These are phyloP conservation scores for Phengaris arion DNA, from an alignment of 2,888 invertebrate species.

Conservation along the genomic window DNA sequence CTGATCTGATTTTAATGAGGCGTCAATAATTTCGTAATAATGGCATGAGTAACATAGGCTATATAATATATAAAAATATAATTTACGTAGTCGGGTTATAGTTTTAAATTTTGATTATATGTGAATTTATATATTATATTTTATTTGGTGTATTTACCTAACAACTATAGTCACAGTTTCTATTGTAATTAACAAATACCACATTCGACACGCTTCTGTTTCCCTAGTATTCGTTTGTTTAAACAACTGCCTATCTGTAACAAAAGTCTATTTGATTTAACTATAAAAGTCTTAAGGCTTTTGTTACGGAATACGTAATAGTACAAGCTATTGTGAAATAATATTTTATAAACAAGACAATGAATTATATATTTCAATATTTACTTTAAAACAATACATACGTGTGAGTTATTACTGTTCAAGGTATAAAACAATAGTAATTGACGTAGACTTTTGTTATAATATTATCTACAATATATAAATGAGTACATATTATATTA, in stretches of 20 bases:
- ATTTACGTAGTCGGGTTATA: too few species aligned
- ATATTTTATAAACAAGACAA: neutral
- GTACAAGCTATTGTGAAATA: neutral
- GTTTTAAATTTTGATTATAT: too few species aligned
- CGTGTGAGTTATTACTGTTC: neutral
- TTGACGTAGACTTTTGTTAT: constrained; percentile 22
- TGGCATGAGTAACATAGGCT: too few species aligned
- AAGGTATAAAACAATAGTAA: constrained; percentile 13
- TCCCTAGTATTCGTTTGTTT: neutral
- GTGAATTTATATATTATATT: neutral
- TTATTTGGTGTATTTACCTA: neutral
- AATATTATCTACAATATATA: neutral
- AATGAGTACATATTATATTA: neutral
- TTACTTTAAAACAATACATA: constrained; percentile 10
- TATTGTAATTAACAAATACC: constrained; percentile 19
- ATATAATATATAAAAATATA: too few species aligned
- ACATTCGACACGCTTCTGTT: constrained; percentile 18
- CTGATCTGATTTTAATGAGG: too few species aligned
- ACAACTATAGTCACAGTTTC: neutral
- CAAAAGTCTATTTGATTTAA: constrained; percentile 17
- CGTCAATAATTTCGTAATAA: too few species aligned
- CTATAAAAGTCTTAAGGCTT: constrained; percentile 15
- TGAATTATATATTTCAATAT: constrained; percentile 22
- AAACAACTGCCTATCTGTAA: constrained; percentile 14
- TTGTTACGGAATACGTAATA: too few species aligned